These are phyloP conservation scores for Coelopa pilipes DNA, from an alignment of 2,888 invertebrate species.

Conservation along the genomic window DNA sequence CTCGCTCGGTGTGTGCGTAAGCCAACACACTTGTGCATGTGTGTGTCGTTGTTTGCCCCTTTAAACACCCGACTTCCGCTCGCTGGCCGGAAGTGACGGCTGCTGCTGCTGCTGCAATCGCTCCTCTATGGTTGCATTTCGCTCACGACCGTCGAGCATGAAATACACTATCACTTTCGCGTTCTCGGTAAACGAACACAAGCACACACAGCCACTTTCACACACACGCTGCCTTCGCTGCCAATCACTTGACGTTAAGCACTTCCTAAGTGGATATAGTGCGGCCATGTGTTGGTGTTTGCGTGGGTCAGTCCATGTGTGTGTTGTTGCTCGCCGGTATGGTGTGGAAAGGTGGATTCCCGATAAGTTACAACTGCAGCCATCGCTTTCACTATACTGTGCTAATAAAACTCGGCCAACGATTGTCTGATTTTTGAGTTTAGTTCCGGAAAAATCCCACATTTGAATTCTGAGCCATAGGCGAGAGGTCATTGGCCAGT, in stretches of 20 bases:
- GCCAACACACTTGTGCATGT: too few relatives aligned
- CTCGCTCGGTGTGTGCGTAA: too few relatives aligned
- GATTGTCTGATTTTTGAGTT: too few relatives aligned
- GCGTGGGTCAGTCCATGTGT: neutral
- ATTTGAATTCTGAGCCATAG: too few relatives aligned
- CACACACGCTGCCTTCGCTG: neutral
- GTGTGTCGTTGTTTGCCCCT: neutral
- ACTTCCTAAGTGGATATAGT: constrained; percentile 11
- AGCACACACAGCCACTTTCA: neutral
- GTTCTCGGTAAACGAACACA: neutral
- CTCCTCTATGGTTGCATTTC: constrained; percentile 7
- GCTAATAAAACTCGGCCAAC: too few relatives aligned
- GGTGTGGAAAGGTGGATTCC: too few relatives aligned
- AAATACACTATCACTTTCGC: constrained; percentile 4
- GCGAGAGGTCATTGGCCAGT: too few relatives aligned
- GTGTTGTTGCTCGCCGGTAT: neutral
- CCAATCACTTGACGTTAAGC: constrained; percentile 18
- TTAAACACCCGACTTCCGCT: neutral
- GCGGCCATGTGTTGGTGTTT: neutral
- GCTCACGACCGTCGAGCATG: neutral
- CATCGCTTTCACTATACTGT: too few relatives aligned
- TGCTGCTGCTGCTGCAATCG: neutral
- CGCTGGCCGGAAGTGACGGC: neutral
- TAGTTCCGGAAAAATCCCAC: too few relatives aligned
- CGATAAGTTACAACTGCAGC: too few relatives aligned